Evolutionary conservation across 2,113 vertebrate species (phyloP).

Genomic region (Oceanodroma tethys): DNA sequence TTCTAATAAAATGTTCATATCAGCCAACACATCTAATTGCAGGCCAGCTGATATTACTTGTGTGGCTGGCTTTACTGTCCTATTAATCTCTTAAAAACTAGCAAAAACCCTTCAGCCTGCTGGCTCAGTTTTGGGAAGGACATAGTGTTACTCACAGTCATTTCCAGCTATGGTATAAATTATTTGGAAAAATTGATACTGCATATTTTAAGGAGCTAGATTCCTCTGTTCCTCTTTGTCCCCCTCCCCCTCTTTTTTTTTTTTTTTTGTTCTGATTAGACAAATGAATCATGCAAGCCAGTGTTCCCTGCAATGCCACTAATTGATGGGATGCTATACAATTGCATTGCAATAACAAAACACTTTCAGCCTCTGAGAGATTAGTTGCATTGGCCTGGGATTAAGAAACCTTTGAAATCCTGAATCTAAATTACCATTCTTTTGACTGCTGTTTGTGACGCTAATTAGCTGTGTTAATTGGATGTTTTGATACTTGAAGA

Average conservation of each 20-base stretch:
- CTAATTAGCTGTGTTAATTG: constrained; percentile 99
- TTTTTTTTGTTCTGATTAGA: constrained; percentile 48
- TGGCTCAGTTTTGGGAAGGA: neutral
- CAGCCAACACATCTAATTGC: neutral
- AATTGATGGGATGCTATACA: constrained; percentile 76
- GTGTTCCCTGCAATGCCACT: constrained; percentile 66
- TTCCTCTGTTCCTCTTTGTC: neutral
- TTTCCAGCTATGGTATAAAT: constrained; percentile 21
- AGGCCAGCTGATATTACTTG: neutral
- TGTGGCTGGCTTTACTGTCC: neutral
- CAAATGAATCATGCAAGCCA: constrained; percentile 58
- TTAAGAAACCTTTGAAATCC: constrained; percentile 81
- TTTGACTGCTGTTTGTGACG: constrained; percentile 84
- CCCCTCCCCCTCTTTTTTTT: neutral
- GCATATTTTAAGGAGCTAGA: neutral
- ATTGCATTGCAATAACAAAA: constrained; percentile 72
- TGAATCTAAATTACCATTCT: constrained; percentile 79
- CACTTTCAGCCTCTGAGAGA: constrained; percentile 72
- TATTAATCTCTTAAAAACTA: neutral
- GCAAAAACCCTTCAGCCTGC: neutral
- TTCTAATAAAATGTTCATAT: neutral
- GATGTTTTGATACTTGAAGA: constrained; percentile 88
- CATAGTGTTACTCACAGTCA: neutral
- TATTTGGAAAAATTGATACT: constrained; percentile 33
- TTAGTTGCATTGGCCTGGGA: constrained; percentile 74